Evolutionary conservation across 1,140 invertebrate genomes (phyloP).

Genomic region (Cydia amplana): DNA sequence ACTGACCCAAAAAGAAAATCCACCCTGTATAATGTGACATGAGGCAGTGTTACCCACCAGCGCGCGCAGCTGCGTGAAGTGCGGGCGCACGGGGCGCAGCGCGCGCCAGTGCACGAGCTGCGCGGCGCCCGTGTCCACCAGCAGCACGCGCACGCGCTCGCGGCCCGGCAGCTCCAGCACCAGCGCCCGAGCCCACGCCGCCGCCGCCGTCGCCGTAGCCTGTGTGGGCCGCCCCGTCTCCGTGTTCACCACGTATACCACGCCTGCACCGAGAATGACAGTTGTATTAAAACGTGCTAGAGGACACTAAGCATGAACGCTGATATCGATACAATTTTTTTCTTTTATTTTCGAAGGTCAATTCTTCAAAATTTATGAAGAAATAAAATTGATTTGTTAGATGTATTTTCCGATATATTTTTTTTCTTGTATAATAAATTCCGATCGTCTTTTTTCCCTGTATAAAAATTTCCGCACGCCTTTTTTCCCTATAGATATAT

Average conservation of each 20-base stretch:
- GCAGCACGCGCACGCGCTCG: conserved; percentile 48
- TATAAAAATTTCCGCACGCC: too few relatives aligned
- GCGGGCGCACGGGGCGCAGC: conserved; percentile 49
- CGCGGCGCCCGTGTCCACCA: conserved; percentile 56
- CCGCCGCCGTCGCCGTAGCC: conserved; percentile 20
- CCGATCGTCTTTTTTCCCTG: too few relatives aligned
- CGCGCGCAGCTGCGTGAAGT: conserved; percentile 53
- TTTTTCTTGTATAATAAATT: too few relatives aligned
- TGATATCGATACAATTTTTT: too few relatives aligned
- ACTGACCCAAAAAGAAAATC: too few relatives aligned
- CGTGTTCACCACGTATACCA: conserved; percentile 56
- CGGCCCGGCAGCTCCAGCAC: conserved; percentile 52
- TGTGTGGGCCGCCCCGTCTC: conserved; percentile 41
- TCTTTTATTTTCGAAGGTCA: too few relatives aligned
- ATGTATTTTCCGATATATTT: too few relatives aligned
- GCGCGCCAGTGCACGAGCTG: conserved; percentile 51
- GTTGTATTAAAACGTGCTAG: background rate
- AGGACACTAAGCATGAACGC: too few relatives aligned
- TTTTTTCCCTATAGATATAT: too few relatives aligned
- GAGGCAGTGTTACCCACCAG: conserved; percentile 48
- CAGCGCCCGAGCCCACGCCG: conserved; percentile 53
- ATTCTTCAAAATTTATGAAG: too few relatives aligned
- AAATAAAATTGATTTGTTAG: too few relatives aligned
- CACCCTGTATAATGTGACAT: too few relatives aligned
- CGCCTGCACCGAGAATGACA: conserved; percentile 42